A percentile compares a stretch with the other conserved stretches of the same genome.
These are phyloP conservation scores for Diadumene lineata DNA, from an alignment of 92 coral and sea anemone species.

Conservation along the genomic window DNA sequence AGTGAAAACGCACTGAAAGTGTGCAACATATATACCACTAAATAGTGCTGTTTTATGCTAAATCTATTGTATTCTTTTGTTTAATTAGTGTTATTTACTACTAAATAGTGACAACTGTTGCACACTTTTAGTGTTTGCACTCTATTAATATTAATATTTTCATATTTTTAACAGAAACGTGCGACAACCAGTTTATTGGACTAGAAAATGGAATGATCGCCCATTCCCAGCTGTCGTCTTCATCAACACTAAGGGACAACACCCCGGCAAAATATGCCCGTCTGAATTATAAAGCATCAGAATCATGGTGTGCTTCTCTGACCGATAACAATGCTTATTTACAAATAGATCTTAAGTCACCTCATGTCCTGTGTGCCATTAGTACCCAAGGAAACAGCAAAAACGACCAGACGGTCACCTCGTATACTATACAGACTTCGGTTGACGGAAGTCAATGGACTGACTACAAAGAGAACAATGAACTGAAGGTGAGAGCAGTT, in stretches of 20 bases:
- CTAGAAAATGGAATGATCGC: slow-evolving; percentile 7
- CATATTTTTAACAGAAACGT: background rate
- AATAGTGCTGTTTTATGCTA: no score
- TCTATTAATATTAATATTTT: background rate
- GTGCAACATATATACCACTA: no score
- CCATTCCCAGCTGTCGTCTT: slow-evolving; percentile 7
- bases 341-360: slow-evolving; percentile 1
- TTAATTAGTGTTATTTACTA: no score
- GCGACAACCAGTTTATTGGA: slow-evolving; percentile 8
- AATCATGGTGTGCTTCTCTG: slow-evolving; percentile 17
- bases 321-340: slow-evolving; percentile 10
- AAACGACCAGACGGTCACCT: slow-evolving; percentile 12
- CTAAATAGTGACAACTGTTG: no score
- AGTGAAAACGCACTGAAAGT: no score
- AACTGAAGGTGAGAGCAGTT: slow-evolving; percentile 6
- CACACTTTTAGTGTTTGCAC: no score
- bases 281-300: background rate
- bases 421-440: slow-evolving; percentile 13
- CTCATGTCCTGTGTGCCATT: slow-evolving; percentile 11
- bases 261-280: slow-evolving; percentile 13
- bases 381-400: slow-evolving; percentile 23
- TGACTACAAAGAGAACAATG: background rate
- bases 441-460: background rate
- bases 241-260: background rate
- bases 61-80: no score